Evolutionary conservation across 2,113 vertebrate species (phyloP).

Genomic region (Nothocercus julius): DNA sequence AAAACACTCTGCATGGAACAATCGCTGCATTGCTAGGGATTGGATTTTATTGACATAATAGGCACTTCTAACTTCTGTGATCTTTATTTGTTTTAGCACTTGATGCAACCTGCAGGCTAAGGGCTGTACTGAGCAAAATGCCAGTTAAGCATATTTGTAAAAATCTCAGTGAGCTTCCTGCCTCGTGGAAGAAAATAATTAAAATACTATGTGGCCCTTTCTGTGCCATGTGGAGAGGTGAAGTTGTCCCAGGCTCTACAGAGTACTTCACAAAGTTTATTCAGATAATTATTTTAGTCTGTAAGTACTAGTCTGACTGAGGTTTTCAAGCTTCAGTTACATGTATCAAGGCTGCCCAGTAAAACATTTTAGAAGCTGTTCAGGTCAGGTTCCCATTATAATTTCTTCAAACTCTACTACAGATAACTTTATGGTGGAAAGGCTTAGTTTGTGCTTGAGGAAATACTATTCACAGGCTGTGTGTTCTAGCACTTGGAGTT

Average conservation of each 20-base stretch:
- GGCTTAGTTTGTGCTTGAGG: neutral
- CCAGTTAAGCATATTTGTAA: conserved; percentile 66
- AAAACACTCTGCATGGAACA: conserved; percentile 69
- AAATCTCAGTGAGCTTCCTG: conserved; percentile 62
- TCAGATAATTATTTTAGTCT: neutral
- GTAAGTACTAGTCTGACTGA: neutral
- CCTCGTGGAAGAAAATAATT: conserved; percentile 60
- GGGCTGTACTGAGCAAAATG: conserved; percentile 50
- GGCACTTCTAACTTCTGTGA: conserved; percentile 64
- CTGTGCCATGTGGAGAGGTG: conserved; percentile 35
- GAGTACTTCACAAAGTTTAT: conserved; percentile 11
- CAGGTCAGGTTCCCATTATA: neutral
- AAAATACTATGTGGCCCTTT: conserved; percentile 28
- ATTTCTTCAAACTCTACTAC: neutral
- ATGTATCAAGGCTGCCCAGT: neutral
- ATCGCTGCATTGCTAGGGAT: conserved; percentile 67
- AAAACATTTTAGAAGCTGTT: neutral
- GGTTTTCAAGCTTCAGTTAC: neutral
- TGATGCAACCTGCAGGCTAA: conserved; percentile 64
- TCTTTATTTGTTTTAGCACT: conserved; percentile 69
- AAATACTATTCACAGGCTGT: conserved; percentile 15
- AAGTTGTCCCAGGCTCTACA: neutral
- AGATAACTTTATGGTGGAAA: neutral
- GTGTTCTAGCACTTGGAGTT: conserved; percentile 33
- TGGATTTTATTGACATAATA: conserved; percentile 72